Evolutionary conservation across 2,888 invertebrate species (phyloP).

Genomic region (Caradrina kadenii): DNA sequence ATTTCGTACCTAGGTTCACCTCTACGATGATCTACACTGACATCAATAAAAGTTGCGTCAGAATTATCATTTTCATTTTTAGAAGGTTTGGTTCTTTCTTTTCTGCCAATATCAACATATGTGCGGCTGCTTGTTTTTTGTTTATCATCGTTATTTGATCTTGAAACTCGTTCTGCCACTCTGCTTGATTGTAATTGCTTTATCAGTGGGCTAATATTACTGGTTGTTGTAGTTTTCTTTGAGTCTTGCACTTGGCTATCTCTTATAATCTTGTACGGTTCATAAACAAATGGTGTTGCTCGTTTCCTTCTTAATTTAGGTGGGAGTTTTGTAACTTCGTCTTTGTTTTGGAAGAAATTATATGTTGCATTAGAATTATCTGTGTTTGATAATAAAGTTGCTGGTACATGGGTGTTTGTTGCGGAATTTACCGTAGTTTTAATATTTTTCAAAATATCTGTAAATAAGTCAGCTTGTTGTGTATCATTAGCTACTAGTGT

Average conservation of each 20-base stretch:
- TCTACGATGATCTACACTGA: conserved; percentile 79
- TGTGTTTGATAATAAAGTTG: conserved; percentile 26
- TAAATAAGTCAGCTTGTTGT: conserved; percentile 80
- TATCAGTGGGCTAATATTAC: conserved; percentile 85
- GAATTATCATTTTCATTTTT: conserved; percentile 61
- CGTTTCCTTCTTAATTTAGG: conserved; percentile 74
- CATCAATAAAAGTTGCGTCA: conserved; percentile 76
- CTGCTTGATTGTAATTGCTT: conserved; percentile 84
- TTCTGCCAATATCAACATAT: conserved; percentile 83
- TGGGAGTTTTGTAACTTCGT: conserved; percentile 67
- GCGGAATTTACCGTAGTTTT: conserved; percentile 58
- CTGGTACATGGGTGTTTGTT: conserved; percentile 22
- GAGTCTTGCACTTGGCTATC: conserved; percentile 82
- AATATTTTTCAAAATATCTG: conserved; percentile 88
- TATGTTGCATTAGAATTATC: conserved; percentile 63
- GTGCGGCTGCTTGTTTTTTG: conserved; percentile 69
- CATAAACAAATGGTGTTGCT: conserved; percentile 82
- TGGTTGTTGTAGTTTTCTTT: conserved; percentile 82
- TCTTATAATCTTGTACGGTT: conserved; percentile 87
- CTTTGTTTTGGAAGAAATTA: conserved; percentile 67
- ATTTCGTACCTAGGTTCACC: conserved; percentile 87
- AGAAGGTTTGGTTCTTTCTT: conserved; percentile 74
- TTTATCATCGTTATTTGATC: conserved; percentile 74
- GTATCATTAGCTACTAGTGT: conserved; percentile 39
- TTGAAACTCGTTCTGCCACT: conserved; percentile 78